These are phyloP conservation scores for Mythimna pallens DNA, from an alignment of 2,888 invertebrate species.

Conservation along the genomic window DNA sequence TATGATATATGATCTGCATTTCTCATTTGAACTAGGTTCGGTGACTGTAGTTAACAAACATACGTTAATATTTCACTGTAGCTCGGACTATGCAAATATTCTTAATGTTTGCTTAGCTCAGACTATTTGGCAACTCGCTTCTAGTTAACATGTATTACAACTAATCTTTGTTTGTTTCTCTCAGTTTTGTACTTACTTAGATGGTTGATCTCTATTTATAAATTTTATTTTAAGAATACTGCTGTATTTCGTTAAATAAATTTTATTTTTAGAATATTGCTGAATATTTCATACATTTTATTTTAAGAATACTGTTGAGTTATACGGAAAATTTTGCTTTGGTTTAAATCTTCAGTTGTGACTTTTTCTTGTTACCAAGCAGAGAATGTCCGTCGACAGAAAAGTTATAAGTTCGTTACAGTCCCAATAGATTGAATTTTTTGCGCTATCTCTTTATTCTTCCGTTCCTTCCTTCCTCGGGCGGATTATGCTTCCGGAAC, in stretches of 20 bases:
- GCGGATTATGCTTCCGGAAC: constrained; percentile 8
- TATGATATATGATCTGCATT: not conserved
- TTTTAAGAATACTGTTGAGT: not conserved
- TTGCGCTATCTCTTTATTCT: constrained; percentile 15
- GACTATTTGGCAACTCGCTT: constrained; percentile 16
- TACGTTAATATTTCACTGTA: not conserved
- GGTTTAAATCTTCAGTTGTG: not conserved
- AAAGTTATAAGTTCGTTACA: constrained; percentile 29
- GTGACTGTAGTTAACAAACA: not conserved
- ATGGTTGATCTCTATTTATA: not conserved
- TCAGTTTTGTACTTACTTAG: not conserved
- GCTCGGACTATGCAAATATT: constrained; percentile 3
- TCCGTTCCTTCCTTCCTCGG: not conserved
- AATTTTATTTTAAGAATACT: not conserved
- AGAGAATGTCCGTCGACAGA: constrained; percentile 1
- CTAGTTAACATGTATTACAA: not conserved
- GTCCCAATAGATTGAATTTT: constrained; percentile 6
- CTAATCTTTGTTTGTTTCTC: constrained; percentile 19
- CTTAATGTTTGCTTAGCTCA: constrained; percentile 14
- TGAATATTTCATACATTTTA: constrained; percentile 10
- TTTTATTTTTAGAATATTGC: not conserved
- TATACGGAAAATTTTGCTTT: not conserved
- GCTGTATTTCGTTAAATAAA: constrained; percentile 3
- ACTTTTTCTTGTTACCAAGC: constrained; percentile 5
- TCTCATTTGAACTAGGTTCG: not conserved